Percentiles rank a stretch among this genome's conserved stretches.
These are phyloP conservation scores for Serranus cabrilla DNA, from an alignment of 2,797 vertebrate genomes.

Conservation along the genomic window DNA sequence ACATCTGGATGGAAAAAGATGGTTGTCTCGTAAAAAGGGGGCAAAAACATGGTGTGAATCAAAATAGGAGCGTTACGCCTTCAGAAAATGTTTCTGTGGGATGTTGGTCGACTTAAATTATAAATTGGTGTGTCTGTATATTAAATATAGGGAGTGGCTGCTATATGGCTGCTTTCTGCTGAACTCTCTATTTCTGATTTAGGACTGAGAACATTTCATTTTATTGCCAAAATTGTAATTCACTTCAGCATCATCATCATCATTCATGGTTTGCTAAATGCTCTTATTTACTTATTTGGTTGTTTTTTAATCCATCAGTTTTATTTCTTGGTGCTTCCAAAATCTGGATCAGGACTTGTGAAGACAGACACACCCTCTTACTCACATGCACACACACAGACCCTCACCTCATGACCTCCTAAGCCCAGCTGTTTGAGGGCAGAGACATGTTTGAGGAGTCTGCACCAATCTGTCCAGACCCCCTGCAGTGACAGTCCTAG, in stretches of 20 bases:
- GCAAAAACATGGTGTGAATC: slow-evolving; percentile 17
- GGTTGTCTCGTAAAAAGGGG: slow-evolving; percentile 43
- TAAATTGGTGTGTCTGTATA: neutral
- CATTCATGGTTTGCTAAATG: neutral
- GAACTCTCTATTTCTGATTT: neutral
- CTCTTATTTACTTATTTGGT: neutral
- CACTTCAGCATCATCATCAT: neutral
- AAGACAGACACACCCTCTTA: slow-evolving; percentile 5
- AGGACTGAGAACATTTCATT: neutral
- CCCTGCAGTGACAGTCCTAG: slow-evolving; percentile 70
- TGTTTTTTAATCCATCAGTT: neutral
- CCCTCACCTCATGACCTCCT: slow-evolving; percentile 50
- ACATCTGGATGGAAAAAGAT: slow-evolving; percentile 87
- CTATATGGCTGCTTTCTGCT: neutral
- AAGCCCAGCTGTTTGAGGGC: slow-evolving; percentile 69
- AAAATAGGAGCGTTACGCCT: slow-evolving; percentile 30
- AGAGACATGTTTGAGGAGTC: slow-evolving; percentile 64
- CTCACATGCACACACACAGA: slow-evolving; percentile 3
- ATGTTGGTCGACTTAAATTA: neutral
- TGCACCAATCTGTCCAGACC: slow-evolving; percentile 73
- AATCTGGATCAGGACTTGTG: neutral
- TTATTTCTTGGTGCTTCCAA: neutral
- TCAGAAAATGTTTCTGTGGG: slow-evolving; percentile 1
- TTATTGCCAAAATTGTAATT: neutral
- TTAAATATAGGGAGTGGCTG: neutral